Conservation (phyloP, 2,888 invertebrate genomes). For the Sarcophaga carnaria region DNA sequence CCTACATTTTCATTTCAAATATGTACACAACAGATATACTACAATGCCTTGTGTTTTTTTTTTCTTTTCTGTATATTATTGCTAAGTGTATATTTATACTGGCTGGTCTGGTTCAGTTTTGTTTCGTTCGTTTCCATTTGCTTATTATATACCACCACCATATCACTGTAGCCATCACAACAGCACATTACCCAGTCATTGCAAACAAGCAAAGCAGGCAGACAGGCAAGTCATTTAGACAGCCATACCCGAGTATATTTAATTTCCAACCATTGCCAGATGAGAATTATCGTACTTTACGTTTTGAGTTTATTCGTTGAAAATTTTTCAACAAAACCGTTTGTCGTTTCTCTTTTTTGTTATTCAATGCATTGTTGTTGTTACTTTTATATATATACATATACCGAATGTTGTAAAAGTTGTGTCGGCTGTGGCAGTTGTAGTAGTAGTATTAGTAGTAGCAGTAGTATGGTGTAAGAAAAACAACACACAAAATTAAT, state of each 20-base stretch:
- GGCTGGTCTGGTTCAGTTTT: slow-evolving; percentile 35
- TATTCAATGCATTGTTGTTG: slow-evolving; percentile 15
- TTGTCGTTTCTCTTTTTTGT: slow-evolving; percentile 44
- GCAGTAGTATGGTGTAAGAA: neutral
- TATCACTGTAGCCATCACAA: slow-evolving; percentile 21
- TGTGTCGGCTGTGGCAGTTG: slow-evolving; percentile 14
- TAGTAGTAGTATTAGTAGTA: neutral
- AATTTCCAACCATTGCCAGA: slow-evolving; percentile 58
- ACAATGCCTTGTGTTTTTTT: neutral
- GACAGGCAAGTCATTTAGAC: slow-evolving; percentile 16
- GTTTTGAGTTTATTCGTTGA: slow-evolving; percentile 57
- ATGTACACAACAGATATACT: slow-evolving; percentile 34
- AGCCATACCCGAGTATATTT: slow-evolving; percentile 52
- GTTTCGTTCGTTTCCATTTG: slow-evolving; percentile 25
- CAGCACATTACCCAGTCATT: slow-evolving; percentile 6
- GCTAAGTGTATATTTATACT: slow-evolving; percentile 23
- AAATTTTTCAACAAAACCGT: slow-evolving; percentile 41
- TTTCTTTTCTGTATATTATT: slow-evolving; percentile 42
- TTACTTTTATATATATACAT: slow-evolving; percentile 7
- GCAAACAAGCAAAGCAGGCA: neutral
- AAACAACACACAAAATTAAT: slow-evolving; percentile 5
- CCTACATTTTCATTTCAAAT: slow-evolving; percentile 29
- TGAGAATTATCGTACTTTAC: slow-evolving; percentile 61
- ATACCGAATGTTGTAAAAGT: slow-evolving; percentile 34
- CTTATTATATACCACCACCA: slow-evolving; percentile 40